Evolutionary conservation across 2,888 invertebrate genomes (phyloP).

Genomic region (Carpatolechia fugitivella): DNA sequence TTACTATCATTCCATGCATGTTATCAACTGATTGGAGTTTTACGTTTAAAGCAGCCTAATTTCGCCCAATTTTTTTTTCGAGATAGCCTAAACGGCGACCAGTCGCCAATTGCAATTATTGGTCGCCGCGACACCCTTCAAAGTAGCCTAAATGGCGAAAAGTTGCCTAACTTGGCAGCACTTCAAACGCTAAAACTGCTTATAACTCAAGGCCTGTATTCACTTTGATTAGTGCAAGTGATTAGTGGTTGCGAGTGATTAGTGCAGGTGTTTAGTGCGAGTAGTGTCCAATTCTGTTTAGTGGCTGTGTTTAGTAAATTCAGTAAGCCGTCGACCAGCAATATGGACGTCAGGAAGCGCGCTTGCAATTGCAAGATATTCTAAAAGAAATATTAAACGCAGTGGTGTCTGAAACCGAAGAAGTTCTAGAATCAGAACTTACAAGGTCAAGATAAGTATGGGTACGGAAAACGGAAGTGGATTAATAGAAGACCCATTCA

Average conservation of each 20-base stretch:
- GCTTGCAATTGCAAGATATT: constrained; percentile 20
- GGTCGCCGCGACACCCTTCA: no score
- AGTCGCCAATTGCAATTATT: no score
- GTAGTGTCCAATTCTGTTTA: constrained; percentile 12
- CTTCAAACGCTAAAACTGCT: no score
- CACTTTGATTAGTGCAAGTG: constrained; percentile 4
- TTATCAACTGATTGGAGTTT: no score
- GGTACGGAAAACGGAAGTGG: constrained; percentile 23
- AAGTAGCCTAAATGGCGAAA: no score
- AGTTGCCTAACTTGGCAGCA: no score
- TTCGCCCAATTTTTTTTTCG: no score
- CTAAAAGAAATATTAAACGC: constrained; percentile 22
- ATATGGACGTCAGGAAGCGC: constrained; percentile 18
- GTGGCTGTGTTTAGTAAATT: neutral
- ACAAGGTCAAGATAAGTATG: constrained; percentile 24
- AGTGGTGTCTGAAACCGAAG: constrained; percentile 23
- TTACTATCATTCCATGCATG: no score
- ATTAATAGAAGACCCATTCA: constrained; percentile 1
- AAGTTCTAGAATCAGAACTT: constrained; percentile 21
- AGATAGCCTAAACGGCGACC: no score
- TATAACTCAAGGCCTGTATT: no score
- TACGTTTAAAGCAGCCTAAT: no score
- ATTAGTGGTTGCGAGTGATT: constrained; percentile 12
- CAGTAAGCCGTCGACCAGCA: constrained; percentile 17
- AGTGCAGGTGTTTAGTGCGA: constrained; percentile 12